Evolutionary conservation across 2,888 invertebrate species (phyloP).

Genomic region (Thereva unica): DNA sequence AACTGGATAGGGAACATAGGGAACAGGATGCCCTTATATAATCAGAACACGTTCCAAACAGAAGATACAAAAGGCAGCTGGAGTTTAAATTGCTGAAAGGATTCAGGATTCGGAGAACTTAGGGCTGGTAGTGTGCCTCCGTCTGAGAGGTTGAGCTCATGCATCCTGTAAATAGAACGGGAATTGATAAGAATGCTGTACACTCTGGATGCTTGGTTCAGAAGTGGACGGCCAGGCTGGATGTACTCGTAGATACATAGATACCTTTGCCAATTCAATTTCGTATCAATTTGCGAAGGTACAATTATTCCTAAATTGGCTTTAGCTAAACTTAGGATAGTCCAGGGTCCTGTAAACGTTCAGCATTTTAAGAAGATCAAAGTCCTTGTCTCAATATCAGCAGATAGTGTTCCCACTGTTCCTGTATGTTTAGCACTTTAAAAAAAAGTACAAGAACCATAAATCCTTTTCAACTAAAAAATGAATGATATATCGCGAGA

Average conservation of each 20-base stretch:
- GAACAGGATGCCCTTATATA: constrained; percentile 17
- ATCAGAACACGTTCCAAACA: constrained; percentile 34
- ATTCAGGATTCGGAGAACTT: constrained; percentile 29
- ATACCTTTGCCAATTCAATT: constrained; percentile 35
- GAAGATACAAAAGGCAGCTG: constrained; percentile 35
- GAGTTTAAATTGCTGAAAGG: constrained; percentile 35
- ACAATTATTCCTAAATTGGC: constrained; percentile 32
- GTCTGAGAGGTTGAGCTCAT: constrained; percentile 22
- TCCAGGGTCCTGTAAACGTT: constrained; percentile 1
- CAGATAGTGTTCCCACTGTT: too few relatives aligned
- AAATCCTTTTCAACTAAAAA: too few relatives aligned
- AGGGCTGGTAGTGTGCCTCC: constrained; percentile 16
- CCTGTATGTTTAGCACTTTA: too few relatives aligned
- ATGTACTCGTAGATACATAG: not conserved
- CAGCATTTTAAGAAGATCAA: constrained; percentile 29
- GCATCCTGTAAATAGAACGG: constrained; percentile 29
- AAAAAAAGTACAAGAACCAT: too few relatives aligned
- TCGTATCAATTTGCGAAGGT: constrained; percentile 33
- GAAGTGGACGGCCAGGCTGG: constrained; percentile 9
- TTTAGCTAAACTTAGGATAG: not conserved
- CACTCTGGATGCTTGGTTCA: constrained; percentile 20
- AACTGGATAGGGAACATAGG: not conserved
- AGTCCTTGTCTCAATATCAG: not conserved
- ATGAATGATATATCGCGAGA: too few relatives aligned
- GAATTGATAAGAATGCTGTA: constrained; percentile 27